Conservation (phyloP, 2,797 vertebrate species). For the Gambusia yucatana region DNA sequence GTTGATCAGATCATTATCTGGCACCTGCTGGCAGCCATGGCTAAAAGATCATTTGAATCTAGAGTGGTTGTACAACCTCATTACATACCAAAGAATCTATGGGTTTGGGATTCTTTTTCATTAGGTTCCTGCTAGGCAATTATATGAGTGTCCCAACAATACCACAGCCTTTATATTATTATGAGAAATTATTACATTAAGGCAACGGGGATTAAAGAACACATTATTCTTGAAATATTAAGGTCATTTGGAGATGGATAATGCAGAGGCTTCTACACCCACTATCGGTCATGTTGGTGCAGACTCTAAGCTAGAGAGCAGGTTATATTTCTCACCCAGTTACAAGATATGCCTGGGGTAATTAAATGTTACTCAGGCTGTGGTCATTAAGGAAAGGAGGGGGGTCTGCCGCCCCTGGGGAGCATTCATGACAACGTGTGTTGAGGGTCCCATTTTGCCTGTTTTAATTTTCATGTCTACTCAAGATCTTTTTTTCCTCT, state of each 20-base stretch:
- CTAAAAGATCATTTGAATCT: neutral
- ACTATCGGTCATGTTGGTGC: constrained; percentile 27
- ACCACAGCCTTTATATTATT: constrained; percentile 37
- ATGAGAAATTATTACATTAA: constrained; percentile 40
- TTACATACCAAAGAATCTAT: constrained; percentile 12
- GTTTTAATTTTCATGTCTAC: neutral
- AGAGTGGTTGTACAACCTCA: constrained; percentile 1
- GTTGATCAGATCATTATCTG: constrained; percentile 29
- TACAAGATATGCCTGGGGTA: constrained; percentile 5
- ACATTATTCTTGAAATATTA: constrained; percentile 44
- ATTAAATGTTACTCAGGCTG: constrained; percentile 1
- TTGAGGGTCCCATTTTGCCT: neutral
- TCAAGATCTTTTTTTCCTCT: neutral
- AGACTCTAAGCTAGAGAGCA: constrained; percentile 32
- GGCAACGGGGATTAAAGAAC: constrained; percentile 34
- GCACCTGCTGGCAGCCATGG: constrained; percentile 7
- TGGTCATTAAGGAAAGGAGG: neutral
- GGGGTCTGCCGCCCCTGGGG: neutral
- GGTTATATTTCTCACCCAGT: constrained; percentile 13
- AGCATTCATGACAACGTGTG: neutral
- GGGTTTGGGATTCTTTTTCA: constrained; percentile 16
- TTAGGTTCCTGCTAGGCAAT: constrained; percentile 16
- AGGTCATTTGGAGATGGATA: constrained; percentile 42
- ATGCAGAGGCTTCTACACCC: constrained; percentile 17
- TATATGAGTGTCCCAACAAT: constrained; percentile 16